Conservation (phyloP, 2,888 invertebrate species). For the Meteorus cinctellus region DNA sequence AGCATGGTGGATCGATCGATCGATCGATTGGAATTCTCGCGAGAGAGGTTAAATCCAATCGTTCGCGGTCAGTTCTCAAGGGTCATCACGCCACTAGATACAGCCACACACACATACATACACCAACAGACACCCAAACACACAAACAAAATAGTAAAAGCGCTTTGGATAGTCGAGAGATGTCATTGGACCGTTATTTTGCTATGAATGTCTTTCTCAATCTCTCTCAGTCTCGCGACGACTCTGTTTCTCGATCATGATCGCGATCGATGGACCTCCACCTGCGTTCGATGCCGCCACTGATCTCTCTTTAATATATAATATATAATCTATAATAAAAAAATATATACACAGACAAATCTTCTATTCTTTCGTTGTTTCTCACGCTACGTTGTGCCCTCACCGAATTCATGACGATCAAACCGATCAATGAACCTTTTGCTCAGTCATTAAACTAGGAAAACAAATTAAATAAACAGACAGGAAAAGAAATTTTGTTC, state of each 20-base stretch:
- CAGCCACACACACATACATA: neutral
- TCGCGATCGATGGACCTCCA: slow-evolving; percentile 14
- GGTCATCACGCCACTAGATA: neutral
- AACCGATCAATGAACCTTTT: slow-evolving; percentile 5
- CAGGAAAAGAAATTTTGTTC: too few relatives aligned
- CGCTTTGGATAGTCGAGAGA: slow-evolving; percentile 7
- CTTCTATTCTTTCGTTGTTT: neutral
- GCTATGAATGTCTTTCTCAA: slow-evolving; percentile 2
- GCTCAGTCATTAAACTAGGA: neutral
- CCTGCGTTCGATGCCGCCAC: neutral
- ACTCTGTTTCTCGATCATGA: slow-evolving; percentile 12
- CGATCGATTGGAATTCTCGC: slow-evolving; percentile 16
- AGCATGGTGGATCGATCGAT: slow-evolving; percentile 13
- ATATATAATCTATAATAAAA: neutral
- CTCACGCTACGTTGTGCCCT: slow-evolving; percentile 3
- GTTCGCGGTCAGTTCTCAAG: slow-evolving; percentile 10
- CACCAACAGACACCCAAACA: too few relatives aligned
- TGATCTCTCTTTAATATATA: slow-evolving; percentile 1
- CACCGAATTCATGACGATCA: neutral
- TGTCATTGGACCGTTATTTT: slow-evolving; percentile 15
- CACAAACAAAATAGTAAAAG: neutral
- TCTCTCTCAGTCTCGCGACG: slow-evolving; percentile 2
- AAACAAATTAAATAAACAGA: neutral
- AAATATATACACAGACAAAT: neutral
- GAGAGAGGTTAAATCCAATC: slow-evolving; percentile 3